Base-by-base conservation (phyloP, 2,113 vertebrate genomes). In the Craseonycteris thonglongyai region DNA sequence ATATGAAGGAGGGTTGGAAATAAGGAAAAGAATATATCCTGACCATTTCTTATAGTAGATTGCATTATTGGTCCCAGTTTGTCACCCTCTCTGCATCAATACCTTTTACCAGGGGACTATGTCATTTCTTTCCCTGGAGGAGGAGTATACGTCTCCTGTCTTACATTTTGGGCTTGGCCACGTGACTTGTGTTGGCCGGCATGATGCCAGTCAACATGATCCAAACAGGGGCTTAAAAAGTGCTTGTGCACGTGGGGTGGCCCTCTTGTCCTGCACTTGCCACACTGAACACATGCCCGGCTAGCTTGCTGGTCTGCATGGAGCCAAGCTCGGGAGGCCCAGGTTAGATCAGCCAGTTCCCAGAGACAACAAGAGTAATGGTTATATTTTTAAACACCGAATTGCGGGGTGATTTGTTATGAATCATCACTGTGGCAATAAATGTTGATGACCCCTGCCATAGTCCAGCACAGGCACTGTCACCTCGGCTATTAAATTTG, bases 271-370 rank as follows among this genome's bases (percentile, higher is more conserved):
- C 58, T 26, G 16, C 18, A 28, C 12, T n/a, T 11, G 66, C 7
- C 28, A 24, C 2, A 8, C 45, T 38, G 38, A 19, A 24, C 7
- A 8, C 49, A 40, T 0, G 6, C 13, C 40, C 6, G 0, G 59
- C n/a, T 7, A 16, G 47, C 45, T 65, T 11, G 16, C 47, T 47
- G 38, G 21, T 51, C 30, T 18, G 2, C 3, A 7, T 5, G 22
- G 76, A 66, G 33, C 40, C 68, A 61, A 12, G 35, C 19, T 63
- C n/a, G 4, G 38, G 10, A 11, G 72, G 28, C 45, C 22, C 40
- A 12, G 19, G 38, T 18, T 16, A 49, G 35, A 74, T n/a, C 33
- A 72, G 35, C 33, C 16, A 28, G 26, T 61, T 78, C 8, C 71
- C 59, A 28, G 7, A 1, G 18, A 45, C n/a, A 83, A 1, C 35